phyloP scores from a whole-genome alignment of 2,888 invertebrate genomes.

The Hydroisotoma schaefferi region DNA sequence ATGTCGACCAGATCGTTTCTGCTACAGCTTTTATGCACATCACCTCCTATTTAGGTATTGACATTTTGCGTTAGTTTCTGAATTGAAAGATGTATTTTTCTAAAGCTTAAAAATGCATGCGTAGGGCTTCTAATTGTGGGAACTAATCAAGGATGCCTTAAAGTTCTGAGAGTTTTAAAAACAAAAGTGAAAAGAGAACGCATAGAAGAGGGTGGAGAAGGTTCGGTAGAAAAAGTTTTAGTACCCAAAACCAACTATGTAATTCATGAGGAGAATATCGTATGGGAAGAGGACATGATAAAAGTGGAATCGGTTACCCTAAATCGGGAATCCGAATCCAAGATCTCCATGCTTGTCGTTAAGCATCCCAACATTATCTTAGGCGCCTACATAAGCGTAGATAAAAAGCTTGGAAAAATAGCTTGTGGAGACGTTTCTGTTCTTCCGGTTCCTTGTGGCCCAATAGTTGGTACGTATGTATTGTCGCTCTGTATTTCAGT shows the following conservation, averaged over 20 bases:
- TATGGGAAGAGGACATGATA: conserved; percentile 20
- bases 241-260: conserved; percentile 11
- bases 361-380: conserved; percentile 9
- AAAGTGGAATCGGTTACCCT: conserved; percentile 6
- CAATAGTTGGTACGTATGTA: conserved; percentile 2
- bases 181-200: background rate
- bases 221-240: too few relatives aligned
- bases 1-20: too few relatives aligned
- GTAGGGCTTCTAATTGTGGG: conserved; percentile 23
- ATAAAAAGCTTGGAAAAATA: too few relatives aligned
- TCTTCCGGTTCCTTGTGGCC: conserved; percentile 2
- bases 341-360: background rate
- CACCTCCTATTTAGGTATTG: too few relatives aligned
- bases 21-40: too few relatives aligned
- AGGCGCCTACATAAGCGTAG: background rate
- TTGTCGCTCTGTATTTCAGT: background rate
- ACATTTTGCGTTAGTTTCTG: too few relatives aligned
- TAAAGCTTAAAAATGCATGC: too few relatives aligned
- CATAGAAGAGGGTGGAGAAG: background rate
- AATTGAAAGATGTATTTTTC: too few relatives aligned
- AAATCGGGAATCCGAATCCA: background rate
- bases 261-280: conserved; percentile 3
- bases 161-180: conserved; percentile 8
- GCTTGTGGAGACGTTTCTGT: background rate
- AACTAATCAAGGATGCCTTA: conserved; percentile 22